phyloP scores from a whole-genome alignment of 2,113 vertebrate genomes.

The Accipiter cooperii region DNA sequence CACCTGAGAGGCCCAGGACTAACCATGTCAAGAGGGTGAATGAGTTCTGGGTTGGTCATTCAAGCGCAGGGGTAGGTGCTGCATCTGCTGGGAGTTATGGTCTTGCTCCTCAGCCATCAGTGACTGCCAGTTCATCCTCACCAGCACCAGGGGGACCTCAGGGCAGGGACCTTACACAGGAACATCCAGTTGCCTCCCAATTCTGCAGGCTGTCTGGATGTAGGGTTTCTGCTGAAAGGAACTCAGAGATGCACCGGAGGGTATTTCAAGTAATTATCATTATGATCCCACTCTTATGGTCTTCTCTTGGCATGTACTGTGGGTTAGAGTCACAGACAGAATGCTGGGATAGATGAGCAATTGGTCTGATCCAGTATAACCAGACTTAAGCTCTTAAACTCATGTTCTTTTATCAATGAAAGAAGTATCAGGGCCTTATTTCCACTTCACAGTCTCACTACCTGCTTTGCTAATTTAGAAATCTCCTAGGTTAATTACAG shows the following conservation, averaged over 20 bases:
- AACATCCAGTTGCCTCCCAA: neutral
- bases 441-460: neutral
- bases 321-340: neutral
- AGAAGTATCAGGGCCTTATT: neutral
- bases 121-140: neutral
- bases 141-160: fast-evolving
- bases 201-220: neutral
- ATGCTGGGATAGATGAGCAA: neutral
- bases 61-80: neutral
- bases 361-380: neutral
- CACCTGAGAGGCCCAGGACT: neutral
- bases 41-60: neutral
- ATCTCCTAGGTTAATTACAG: neutral
- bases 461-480: neutral
- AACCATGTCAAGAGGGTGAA: neutral
- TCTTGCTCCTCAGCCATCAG: neutral
- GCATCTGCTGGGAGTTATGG: neutral
- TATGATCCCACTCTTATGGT: neutral
- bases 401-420: neutral
- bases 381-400: neutral
- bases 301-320: neutral
- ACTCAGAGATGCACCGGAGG: neutral
- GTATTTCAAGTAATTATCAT: neutral
- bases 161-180: neutral
- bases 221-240: neutral